Evolutionary conservation across 2,797 vertebrate genomes (phyloP).

Genomic region (Enteromius anoplus): DNA sequence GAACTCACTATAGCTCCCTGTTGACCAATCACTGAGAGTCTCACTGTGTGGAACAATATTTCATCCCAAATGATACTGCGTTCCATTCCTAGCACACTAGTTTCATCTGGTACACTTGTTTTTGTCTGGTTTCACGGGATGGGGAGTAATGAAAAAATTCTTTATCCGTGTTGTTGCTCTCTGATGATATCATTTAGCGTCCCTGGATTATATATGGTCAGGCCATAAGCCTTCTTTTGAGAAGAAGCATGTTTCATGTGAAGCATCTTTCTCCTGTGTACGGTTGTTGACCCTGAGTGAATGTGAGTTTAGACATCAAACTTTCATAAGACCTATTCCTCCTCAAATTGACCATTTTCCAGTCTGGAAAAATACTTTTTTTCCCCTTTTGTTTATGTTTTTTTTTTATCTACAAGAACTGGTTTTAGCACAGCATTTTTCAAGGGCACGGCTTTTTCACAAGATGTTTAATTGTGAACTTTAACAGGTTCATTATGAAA

Average conservation of each 20-base stretch:
- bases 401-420: not conserved
- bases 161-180: not conserved
- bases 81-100: not conserved
- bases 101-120: not conserved
- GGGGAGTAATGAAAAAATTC: not conserved
- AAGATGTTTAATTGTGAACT: conserved; percentile 25
- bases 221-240: conserved; percentile 13
- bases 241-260: not conserved
- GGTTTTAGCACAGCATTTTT: not conserved
- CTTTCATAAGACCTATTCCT: conserved; percentile 11
- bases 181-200: not conserved
- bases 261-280: conserved; percentile 2
- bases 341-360: not conserved
- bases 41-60: not conserved
- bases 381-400: not conserved
- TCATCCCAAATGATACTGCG: not conserved
- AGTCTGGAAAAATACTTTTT: not conserved
- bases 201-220: conserved; percentile 6
- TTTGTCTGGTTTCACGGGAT: not conserved
- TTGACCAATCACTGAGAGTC: conserved; percentile 18
- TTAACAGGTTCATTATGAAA: conserved; percentile 6
- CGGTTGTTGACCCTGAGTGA: conserved; percentile 1
- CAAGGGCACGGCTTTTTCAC: not conserved
- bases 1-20: conserved; percentile 1
- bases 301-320: conserved; percentile 27